Base-by-base conservation (phyloP, 2,888 invertebrate genomes). In the Keiferia lycopersicella region DNA sequence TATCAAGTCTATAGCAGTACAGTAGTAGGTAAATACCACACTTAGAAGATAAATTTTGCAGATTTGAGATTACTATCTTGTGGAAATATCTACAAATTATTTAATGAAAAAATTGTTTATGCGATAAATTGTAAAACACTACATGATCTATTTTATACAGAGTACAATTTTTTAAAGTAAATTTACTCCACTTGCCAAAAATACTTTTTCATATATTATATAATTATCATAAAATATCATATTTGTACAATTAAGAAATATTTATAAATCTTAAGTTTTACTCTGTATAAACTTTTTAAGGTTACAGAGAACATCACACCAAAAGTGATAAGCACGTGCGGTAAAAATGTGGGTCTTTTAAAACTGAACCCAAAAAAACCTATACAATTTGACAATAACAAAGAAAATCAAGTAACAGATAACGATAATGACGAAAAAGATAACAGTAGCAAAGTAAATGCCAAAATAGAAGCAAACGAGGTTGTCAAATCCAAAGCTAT, bases 291-390 rank as follows among this genome's bases (percentile, higher is more conserved):
- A 1, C n/a, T 56, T 39, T 57, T 57, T 18, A 57, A 58, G 39
- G 38, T 39, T 11, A 20, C 18, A 38, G 12, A 16, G 11, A 58
- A 58, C 12, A 4, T 16, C 10, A 51, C 56, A 8, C 2, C 56
- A 12, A 79, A 73, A 69, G 64, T 87, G 0, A 50, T 84, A 0
- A 73, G 84, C 41, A 83, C 82, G 0, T 58, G 60, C 1, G 87
- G 85, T 0, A 78, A 74, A 65, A 69, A 84, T 64, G 41, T 85
- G 1, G 78, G 74, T 11, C 60, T 66, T 0, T 38, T 84, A 0
- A 80, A 76, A 70, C 74, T 86, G 6, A 69, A 73, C 12, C 12
- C 60, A 12, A 18, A 6, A 8, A 61, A 50, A 34, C 41, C 11
- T 2, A 30, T 41, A 34, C 11, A 10, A 16, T 11, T 45, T 12